Evolutionary conservation across 1,140 invertebrate genomes (phyloP).

Genomic region (Andrena cerasifolii): DNA sequence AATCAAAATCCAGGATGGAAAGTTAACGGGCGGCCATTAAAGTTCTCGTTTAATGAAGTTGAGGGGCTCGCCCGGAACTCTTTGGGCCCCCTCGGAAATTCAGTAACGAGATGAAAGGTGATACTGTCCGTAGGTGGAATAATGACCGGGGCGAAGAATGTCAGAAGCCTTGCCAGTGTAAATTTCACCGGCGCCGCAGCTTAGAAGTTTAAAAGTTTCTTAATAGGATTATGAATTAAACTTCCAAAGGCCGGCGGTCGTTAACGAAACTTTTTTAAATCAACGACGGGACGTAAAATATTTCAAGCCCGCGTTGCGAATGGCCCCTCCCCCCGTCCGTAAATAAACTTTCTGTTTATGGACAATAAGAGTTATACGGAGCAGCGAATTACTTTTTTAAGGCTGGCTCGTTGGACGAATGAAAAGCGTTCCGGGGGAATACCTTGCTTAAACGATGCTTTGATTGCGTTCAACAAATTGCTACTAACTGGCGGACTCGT

Average conservation of each 20-base stretch:
- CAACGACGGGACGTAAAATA: conserved; percentile 14
- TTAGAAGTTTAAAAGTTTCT: conserved; percentile 41
- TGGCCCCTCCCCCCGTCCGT: neutral
- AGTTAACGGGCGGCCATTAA: neutral
- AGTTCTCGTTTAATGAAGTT: conserved; percentile 15
- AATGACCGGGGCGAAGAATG: conserved; percentile 23
- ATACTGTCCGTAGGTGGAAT: conserved; percentile 21
- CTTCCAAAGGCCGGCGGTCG: conserved; percentile 16
- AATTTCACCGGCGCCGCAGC: conserved; percentile 24
- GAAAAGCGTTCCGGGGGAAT: neutral
- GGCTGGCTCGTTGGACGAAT: neutral
- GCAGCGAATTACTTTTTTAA: neutral
- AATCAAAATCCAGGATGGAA: neutral
- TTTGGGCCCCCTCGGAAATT: conserved; percentile 5
- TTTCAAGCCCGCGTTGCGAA: neutral
- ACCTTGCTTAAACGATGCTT: neutral
- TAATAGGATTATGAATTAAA: conserved; percentile 41
- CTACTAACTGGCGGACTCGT: neutral
- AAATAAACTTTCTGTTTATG: conserved; percentile 16
- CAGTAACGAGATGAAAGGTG: conserved; percentile 38
- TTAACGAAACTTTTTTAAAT: conserved; percentile 33
- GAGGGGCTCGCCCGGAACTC: neutral
- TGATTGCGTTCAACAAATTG: neutral
- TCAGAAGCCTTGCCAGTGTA: conserved; percentile 11
- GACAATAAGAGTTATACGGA: neutral